Conservation (phyloP, 2,888 invertebrate species). For the Cordylochernes scorpioides region DNA sequence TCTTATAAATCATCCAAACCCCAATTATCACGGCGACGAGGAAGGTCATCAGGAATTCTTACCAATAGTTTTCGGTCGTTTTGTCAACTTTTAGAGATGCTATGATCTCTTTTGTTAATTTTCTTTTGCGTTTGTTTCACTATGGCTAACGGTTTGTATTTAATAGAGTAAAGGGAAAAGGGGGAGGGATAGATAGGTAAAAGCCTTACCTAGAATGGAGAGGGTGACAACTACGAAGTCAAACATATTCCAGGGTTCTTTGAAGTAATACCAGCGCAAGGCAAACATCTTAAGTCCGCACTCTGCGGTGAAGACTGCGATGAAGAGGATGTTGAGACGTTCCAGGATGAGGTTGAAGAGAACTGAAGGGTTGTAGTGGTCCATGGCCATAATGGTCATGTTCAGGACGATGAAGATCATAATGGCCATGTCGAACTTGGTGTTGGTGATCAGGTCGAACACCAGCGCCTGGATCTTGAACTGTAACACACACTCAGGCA, state of each 20-base stretch:
- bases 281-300: constrained; percentile 94
- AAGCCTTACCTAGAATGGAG: constrained; percentile 67
- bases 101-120: too few relatives aligned
- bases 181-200: too few relatives aligned
- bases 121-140: too few relatives aligned
- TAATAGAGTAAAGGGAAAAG: too few relatives aligned
- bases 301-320: constrained; percentile 91
- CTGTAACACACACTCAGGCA: too few relatives aligned
- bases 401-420: constrained; percentile 96
- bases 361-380: constrained; percentile 74
- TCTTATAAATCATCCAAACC: too few relatives aligned
- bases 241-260: constrained; percentile 97
- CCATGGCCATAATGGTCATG: constrained; percentile 95
- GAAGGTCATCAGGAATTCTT: too few relatives aligned
- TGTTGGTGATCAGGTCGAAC: constrained; percentile 88
- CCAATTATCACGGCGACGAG: too few relatives aligned
- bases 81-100: too few relatives aligned
- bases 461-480: constrained; percentile 86
- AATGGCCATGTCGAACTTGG: constrained; percentile 96
- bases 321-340: constrained; percentile 87
- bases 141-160: too few relatives aligned
- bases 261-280: constrained; percentile 91
- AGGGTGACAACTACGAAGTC: constrained; percentile 96
- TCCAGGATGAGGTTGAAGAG: constrained; percentile 36
- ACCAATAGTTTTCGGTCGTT: too few relatives aligned